Conservation (phyloP, 2,797 vertebrate genomes). For the Chaunax sp. region DNA sequence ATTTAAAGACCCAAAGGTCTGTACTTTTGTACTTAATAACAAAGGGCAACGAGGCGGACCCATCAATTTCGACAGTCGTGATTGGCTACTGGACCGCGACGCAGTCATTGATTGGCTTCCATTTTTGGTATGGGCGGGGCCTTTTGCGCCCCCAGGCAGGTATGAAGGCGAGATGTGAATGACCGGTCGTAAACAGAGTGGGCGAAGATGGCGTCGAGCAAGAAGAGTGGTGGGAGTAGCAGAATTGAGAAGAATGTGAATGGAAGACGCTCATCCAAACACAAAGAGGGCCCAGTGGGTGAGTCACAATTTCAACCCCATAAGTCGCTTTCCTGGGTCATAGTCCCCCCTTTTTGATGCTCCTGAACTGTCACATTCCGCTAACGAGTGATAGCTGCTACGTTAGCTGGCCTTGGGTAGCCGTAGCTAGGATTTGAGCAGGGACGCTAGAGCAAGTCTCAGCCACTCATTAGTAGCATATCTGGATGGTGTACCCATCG, state of each 20-base stretch:
- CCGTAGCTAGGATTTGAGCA: constrained; percentile 25
- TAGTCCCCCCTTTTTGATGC: background rate
- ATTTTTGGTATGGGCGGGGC: constrained; percentile 51
- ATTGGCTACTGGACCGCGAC: constrained; percentile 61
- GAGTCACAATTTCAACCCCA: constrained; percentile 34
- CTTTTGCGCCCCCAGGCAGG: constrained; percentile 48
- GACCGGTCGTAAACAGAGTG: constrained; percentile 66
- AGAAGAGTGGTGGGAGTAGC: constrained; percentile 69
- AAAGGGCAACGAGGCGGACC: background rate
- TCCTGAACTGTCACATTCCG: constrained; percentile 6
- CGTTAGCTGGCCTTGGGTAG: constrained; percentile 40
- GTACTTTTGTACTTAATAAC: too few relatives aligned
- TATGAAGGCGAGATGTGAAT: constrained; percentile 52
- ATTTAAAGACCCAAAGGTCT: too few relatives aligned
- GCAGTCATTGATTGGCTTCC: constrained; percentile 52
- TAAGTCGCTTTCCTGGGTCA: constrained; percentile 2
- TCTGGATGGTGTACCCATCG: background rate
- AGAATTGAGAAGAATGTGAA: constrained; percentile 77
- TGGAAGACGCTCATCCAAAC: constrained; percentile 80
- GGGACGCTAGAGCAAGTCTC: too few relatives aligned
- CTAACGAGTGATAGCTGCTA: constrained; percentile 53
- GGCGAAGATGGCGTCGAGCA: constrained; percentile 85
- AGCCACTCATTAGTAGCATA: background rate
- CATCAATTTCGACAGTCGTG: background rate
- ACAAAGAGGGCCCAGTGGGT: constrained; percentile 82